These are phyloP conservation scores for Spea hammondii DNA, from an alignment of 2,797 vertebrate genomes.

Conservation along the genomic window DNA sequence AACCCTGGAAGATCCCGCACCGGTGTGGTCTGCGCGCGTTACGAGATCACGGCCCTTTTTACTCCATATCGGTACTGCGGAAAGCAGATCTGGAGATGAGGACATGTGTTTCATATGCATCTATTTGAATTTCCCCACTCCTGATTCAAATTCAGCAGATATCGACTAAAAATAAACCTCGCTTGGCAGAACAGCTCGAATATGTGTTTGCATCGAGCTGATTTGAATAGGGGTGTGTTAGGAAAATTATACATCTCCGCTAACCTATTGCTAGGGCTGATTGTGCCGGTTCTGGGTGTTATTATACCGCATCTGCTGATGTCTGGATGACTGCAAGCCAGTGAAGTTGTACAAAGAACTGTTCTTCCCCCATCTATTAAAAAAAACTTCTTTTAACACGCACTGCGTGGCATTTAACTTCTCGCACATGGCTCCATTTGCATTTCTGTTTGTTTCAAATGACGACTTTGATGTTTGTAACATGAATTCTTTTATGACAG, in stretches of 20 bases:
- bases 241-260: conserved; percentile 22
- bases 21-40: too few relatives aligned
- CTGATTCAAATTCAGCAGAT: conserved; percentile 6
- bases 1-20: too few relatives aligned
- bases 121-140: conserved; percentile 8
- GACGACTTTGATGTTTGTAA: conserved; percentile 29
- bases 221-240: conserved; percentile 26
- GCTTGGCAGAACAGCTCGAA: conserved; percentile 19
- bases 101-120: not conserved
- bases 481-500: not conserved
- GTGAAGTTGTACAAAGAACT: conserved; percentile 13
- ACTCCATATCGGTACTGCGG: too few relatives aligned
- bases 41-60: too few relatives aligned
- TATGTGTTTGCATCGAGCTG: conserved; percentile 35
- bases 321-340: conserved; percentile 22
- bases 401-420: not conserved
- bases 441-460: conserved; percentile 25
- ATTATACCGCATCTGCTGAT: conserved; percentile 40
- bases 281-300: conserved; percentile 12
- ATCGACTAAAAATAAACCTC: conserved; percentile 31
- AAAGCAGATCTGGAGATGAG: too few relatives aligned
- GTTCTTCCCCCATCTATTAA: conserved; percentile 9
- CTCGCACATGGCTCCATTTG: conserved; percentile 2
- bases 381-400: conserved; percentile 3
- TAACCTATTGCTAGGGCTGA: conserved; percentile 8